Evolutionary conservation across 2,113 vertebrate species (phyloP).

Genomic region (Myiopsitta monachus): DNA sequence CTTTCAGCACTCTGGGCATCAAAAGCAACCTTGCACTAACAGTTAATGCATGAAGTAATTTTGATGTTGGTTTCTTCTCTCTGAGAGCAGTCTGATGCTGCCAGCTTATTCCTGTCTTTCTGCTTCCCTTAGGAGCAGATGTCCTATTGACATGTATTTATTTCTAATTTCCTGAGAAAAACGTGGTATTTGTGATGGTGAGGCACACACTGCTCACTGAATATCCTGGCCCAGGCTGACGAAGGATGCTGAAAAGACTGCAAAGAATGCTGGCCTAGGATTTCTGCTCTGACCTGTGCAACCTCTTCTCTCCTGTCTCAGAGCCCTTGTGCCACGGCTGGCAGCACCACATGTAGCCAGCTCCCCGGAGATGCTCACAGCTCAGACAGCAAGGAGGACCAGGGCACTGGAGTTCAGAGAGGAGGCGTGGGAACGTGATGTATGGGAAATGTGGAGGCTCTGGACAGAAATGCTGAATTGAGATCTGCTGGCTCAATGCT

Average conservation of each 20-base stretch:
- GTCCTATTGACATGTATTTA: neutral
- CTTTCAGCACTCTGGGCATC: neutral
- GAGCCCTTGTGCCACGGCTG: neutral
- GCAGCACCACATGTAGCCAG: neutral
- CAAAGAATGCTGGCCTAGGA: neutral
- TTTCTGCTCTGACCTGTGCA: neutral
- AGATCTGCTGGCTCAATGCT: neutral
- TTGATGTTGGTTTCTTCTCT: neutral
- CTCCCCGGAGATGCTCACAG: fast-evolving
- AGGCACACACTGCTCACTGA: fast-evolving
- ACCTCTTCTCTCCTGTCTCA: neutral
- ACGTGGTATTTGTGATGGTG: fast-evolving
- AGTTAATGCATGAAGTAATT: neutral
- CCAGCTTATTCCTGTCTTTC: neutral
- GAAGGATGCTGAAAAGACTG: neutral
- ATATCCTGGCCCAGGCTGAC: fast-evolving
- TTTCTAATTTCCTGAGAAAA: neutral
- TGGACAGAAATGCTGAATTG: fast-evolving
- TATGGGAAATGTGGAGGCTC: neutral
- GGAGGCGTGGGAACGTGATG: neutral
- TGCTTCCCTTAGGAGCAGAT: neutral
- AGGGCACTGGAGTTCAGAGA: neutral
- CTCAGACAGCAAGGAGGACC: neutral
- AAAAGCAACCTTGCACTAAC: neutral
- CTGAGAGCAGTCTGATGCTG: neutral